A percentile compares a stretch with the other conserved stretches of the same genome.
Evolutionary conservation across 2,888 invertebrate species (phyloP).

Genomic region (Ophion costatus): DNA sequence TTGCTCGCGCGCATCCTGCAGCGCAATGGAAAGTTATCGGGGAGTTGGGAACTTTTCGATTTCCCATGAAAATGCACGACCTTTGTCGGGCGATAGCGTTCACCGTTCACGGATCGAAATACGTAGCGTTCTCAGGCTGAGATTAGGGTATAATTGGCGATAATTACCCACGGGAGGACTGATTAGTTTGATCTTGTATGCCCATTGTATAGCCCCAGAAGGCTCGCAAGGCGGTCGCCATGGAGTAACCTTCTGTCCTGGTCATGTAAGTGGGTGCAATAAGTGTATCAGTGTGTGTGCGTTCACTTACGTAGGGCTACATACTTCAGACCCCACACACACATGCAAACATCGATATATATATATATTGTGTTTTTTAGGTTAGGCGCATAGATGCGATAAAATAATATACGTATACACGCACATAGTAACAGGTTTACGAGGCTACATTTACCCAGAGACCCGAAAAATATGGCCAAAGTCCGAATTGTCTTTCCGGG

Average conservation of each 20-base stretch:
- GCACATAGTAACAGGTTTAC: conserved; percentile 12
- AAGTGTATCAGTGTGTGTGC: conserved; percentile 67
- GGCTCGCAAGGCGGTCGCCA: conserved; percentile 82
- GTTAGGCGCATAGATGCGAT: conserved; percentile 27
- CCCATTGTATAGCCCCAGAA: conserved; percentile 83
- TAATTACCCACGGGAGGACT: conserved; percentile 50
- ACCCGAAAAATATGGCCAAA: too few species aligned
- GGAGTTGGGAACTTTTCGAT: not conserved
- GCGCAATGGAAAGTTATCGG: not conserved
- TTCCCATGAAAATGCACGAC: not conserved
- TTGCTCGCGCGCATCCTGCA: not conserved
- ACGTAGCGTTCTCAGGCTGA: conserved; percentile 7
- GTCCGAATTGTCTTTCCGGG: too few species aligned
- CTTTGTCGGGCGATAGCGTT: not conserved
- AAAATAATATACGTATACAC: conserved; percentile 15
- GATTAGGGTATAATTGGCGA: conserved; percentile 31
- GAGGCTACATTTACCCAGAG: too few species aligned
- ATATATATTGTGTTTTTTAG: conserved; percentile 2
- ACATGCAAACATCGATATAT: not conserved
- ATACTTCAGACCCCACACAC: conserved; percentile 37
- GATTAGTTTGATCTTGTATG: conserved; percentile 72
- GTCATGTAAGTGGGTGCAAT: conserved; percentile 82
- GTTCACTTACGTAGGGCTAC: conserved; percentile 63
- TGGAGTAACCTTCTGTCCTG: conserved; percentile 83
- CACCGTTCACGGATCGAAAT: not conserved